Percentiles rank a stretch among this genome's conserved stretches.
These are phyloP conservation scores for Mantis religiosa DNA, from an alignment of 2,888 invertebrate species.

Conservation along the genomic window DNA sequence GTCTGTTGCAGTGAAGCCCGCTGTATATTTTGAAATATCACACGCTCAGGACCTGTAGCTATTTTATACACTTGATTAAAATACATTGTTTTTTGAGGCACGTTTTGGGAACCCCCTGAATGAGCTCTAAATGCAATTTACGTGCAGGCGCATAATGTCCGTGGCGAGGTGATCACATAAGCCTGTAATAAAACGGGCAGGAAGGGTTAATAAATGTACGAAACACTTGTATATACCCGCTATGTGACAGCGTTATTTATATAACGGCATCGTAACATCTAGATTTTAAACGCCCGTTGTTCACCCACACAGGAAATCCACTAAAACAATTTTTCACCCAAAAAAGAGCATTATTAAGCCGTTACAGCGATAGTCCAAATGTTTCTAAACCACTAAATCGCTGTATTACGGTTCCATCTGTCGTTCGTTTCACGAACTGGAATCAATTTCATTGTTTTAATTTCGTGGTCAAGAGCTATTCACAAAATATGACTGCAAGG, in stretches of 20 bases:
- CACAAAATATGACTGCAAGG: too few relatives aligned
- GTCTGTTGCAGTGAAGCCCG: background rate
- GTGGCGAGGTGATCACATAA: background rate
- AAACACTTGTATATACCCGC: background rate
- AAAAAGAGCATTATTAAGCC: background rate
- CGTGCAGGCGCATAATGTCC: background rate
- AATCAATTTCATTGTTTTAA: background rate
- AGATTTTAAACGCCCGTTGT: background rate
- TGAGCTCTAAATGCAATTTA: background rate
- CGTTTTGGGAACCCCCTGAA: background rate
- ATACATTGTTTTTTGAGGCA: background rate
- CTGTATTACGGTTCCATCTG: background rate
- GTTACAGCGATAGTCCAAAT: background rate
- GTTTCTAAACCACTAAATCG: background rate
- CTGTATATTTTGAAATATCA: background rate
- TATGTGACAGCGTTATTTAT: background rate
- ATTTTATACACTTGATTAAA: background rate
- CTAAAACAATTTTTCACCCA: background rate
- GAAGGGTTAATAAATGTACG: background rate
- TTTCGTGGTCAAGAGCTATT: background rate
- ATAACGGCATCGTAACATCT: background rate
- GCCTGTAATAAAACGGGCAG: background rate
- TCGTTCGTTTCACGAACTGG: background rate
- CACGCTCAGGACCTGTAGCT: background rate
- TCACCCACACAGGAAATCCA: background rate